Evolutionary conservation across 2,797 vertebrate species (phyloP), one percentile per base, ranked within the genome.

Genomic region (Furcifer pardalis): DNA sequence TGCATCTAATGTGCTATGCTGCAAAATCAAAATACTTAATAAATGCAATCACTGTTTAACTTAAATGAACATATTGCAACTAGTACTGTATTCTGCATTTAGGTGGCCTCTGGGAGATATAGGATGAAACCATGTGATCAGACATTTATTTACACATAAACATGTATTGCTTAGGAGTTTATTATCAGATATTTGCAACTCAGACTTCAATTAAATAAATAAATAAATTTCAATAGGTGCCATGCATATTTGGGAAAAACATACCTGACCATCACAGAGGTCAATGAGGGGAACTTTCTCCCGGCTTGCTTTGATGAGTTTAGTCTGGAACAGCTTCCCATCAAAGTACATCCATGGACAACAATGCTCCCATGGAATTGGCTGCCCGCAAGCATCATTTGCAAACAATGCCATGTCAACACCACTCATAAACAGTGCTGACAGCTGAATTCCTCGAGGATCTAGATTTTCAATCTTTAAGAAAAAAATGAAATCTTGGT

Each of bases 251-350:
- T 68, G 74, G 52, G 12, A 3, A 15, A 60, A 79, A 92, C 95
- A 68, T 97, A 98, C 98, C 98, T 99, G 98, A 98, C 98, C 98
- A 90, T 99, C 98, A 98, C 98, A 99, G 98, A 99, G 98, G 97
- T 99, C 97, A 92, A 99, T 97, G 95, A 99, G 98, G 32, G 97
- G 97, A 91, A 97, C 97, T 94, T 98, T 98, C 93, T 98, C 98
- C 94, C 97, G 96, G 94, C 95, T 97, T 93, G 97, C 97, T 96
- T 96, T 96, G 91, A 97, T 96, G 92, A 99, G 97, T 94, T 98
- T 99, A 93, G 97, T 98, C 95, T 99, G 98, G 89, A 99, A 97
- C 91, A 99, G 97, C 82, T 99, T 99, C 85, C 98, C 98, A 82
- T 99, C 98, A 91, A 99, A 99, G 94, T 98, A 99, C 98, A 99